Base-by-base conservation (phyloP, 1,140 invertebrate species). In the Drosophila tsacasi region DNA sequence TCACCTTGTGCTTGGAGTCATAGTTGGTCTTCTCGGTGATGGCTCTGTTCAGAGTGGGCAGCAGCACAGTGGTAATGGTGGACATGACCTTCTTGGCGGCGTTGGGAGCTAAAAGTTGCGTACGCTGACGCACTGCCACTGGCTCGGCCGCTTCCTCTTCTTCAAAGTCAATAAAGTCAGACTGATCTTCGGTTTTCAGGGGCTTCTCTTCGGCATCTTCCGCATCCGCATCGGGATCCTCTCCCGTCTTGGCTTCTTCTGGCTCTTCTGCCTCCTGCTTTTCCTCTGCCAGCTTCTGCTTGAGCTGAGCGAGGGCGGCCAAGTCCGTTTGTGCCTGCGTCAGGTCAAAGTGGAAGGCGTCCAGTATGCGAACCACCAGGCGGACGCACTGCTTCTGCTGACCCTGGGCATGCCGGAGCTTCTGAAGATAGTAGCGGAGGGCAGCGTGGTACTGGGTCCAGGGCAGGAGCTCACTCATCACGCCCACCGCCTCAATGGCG, bases 291-390 rank as follows among this genome's bases (percentile, higher is more conserved):
- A 72, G 27, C 39, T 61, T 67, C 12, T 72, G 58, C 39, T 73
- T 73, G 7, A 83, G 69, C 47, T 85, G 89, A 23, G 52, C 63
- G 7, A 89, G 57, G 0, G 67, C 46, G 17, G 61, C 23, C 10
- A 61, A 64, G 71, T 84, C 69, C 77, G 86, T 67, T 93, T 94
- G 93, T 0, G 94, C 94, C 91, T 96, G 95, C 1, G 95, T 95
- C 32, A 99, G 93, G 94, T 99, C 97, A 93, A 97, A 99, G 93
- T 99, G 98, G 91, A 99, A 99, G 3, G 96, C 95, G 93, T 99
- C 97, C 32, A 99, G 93, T 60, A 99, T 96, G 2, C 95, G 95
- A 0, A 98, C 96, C 19, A 98, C 94, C 44, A 99, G 95, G 76
- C 97, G 95, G 1, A 97, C 96, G 47, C 96, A 93, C 81, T 97